These are phyloP conservation scores for Eristalis tenax DNA, from an alignment of 2,888 invertebrate species.

Conservation along the genomic window DNA sequence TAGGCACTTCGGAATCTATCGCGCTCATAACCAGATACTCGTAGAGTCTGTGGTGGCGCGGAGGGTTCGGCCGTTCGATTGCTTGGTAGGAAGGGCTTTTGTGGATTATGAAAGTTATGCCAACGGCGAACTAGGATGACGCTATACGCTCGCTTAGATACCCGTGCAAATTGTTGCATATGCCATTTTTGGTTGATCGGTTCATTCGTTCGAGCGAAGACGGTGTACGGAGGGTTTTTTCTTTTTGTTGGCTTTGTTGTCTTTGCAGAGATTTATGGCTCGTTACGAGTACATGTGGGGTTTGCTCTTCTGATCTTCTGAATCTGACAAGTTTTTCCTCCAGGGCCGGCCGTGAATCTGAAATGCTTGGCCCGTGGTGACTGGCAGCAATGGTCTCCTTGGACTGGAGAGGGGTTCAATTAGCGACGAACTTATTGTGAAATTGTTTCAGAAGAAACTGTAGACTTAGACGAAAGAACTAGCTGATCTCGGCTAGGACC, in stretches of 20 bases:
- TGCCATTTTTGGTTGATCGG: conserved; percentile 1
- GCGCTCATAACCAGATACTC: background rate
- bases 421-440: background rate
- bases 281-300: background rate
- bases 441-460: too few relatives aligned
- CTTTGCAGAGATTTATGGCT: background rate
- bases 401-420: background rate
- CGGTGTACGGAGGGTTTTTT: background rate
- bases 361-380: background rate
- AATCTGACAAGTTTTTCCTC: background rate
- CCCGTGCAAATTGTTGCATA: background rate
- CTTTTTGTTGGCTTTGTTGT: background rate
- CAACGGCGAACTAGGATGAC: background rate
- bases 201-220: background rate
- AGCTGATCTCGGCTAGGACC: too few relatives aligned
- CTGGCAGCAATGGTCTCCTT: background rate
- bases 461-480: too few relatives aligned
- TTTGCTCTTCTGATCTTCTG: background rate
- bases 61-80: background rate
- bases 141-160: background rate
- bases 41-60: background rate
- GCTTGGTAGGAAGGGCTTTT: background rate
- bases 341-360: background rate
- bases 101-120: conserved; percentile 1
- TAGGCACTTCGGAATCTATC: conserved; percentile 22